phyloP scores from a whole-genome alignment of 2,113 vertebrate genomes.

The Reinhardtius hippoglossoides region DNA sequence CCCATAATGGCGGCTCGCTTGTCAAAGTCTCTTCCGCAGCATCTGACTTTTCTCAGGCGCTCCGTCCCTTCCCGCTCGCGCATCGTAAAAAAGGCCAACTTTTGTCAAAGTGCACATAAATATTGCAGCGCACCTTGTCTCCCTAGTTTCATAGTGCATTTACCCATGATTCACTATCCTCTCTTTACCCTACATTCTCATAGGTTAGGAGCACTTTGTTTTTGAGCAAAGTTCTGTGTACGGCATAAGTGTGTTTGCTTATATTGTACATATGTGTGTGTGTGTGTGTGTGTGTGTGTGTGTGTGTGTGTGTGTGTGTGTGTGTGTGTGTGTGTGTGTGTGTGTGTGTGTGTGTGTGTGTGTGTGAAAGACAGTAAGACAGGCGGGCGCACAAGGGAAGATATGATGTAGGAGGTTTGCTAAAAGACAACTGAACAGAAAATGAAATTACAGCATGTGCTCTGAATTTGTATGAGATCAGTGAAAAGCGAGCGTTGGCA shows the following conservation, averaged over 20 bases:
- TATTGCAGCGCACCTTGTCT: conserved; percentile 69
- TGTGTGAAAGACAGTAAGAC: background rate
- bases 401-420: conserved; percentile 32
- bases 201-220: conserved; percentile 46
- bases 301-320: conserved; percentile 8
- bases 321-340: conserved; percentile 5
- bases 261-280: conserved; percentile 8
- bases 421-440: conserved; percentile 13
- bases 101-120: conserved; percentile 74
- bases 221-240: conserved; percentile 42
- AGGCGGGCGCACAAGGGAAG: conserved; percentile 17
- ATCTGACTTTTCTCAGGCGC: conserved; percentile 37
- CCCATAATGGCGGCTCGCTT: conserved; percentile 36
- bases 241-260: background rate
- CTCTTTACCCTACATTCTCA: conserved; percentile 36
- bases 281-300: background rate
- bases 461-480: conserved; percentile 31
- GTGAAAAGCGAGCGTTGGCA: conserved; percentile 8
- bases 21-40: conserved; percentile 22
- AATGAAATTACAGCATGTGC: conserved; percentile 30
- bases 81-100: conserved; percentile 60
- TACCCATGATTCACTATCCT: conserved; percentile 53
- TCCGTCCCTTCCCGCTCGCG: conserved; percentile 27
- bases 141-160: conserved; percentile 63
- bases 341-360: conserved; percentile 7